Percentiles rank a stretch among this genome's conserved stretches.
Conservation (phyloP, 2,888 invertebrate genomes). For the Drosophila parthenogenetica region DNA sequence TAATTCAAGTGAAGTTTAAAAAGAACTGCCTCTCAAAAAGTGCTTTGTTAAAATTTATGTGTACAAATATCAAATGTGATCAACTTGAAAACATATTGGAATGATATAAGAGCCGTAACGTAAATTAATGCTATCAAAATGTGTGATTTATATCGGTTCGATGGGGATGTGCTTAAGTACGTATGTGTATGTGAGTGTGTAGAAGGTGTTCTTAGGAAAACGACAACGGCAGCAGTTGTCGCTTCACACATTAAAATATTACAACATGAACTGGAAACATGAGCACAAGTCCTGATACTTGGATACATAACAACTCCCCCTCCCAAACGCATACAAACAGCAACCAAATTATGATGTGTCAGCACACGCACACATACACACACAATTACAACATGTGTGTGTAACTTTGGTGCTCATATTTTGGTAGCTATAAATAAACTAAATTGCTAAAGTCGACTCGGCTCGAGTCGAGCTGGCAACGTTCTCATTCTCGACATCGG, state of each 20-base stretch:
- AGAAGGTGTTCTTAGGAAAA: conserved; percentile 53
- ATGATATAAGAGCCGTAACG: conserved; percentile 59
- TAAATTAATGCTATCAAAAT: conserved; percentile 68
- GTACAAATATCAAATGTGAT: conserved; percentile 45
- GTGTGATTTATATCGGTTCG: conserved; percentile 64
- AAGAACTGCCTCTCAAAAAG: conserved; percentile 20
- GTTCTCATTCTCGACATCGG: conserved; percentile 31
- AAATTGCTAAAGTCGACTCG: conserved; percentile 69
- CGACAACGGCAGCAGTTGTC: conserved; percentile 78
- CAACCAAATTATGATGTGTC: conserved; percentile 74
- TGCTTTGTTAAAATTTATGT: conserved; percentile 41
- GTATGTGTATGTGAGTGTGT: conserved; percentile 1
- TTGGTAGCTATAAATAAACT: conserved; percentile 75
- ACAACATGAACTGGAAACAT: conserved; percentile 79
- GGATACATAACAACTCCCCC: conserved; percentile 17
- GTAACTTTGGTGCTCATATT: conserved; percentile 66
- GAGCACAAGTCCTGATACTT: conserved; percentile 52
- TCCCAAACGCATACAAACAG: conserved; percentile 37
- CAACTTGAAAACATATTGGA: conserved; percentile 64
- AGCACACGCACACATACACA: conserved; percentile 44
- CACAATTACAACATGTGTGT: conserved; percentile 33
- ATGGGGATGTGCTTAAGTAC: neutral
- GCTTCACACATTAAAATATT: conserved; percentile 79
- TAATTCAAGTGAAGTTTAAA: conserved; percentile 1
- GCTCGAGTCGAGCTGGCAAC: conserved; percentile 38